A percentile compares a stretch with the other conserved stretches of the same genome.
Conservation (phyloP, 1,140 invertebrate species). For the Pomacea maculata region DNA sequence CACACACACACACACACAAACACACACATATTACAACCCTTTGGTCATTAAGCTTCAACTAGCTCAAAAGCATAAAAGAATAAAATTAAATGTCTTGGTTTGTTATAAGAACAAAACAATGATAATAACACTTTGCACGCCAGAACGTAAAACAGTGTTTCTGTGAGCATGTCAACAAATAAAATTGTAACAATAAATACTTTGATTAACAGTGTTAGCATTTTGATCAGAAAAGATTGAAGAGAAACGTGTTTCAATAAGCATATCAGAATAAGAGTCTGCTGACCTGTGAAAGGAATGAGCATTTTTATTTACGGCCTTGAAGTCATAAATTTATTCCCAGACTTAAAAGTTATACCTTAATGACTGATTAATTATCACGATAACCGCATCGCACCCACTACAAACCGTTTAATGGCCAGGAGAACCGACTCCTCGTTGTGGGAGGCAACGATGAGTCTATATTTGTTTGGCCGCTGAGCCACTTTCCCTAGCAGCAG, state of each 20-base stretch:
- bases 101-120: neutral
- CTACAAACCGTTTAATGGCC: neutral
- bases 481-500: constrained; percentile 72
- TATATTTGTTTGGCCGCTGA: constrained; percentile 61
- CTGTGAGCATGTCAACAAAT: no score
- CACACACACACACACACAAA: neutral
- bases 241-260: no score
- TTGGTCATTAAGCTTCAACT: neutral
- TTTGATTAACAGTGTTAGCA: no score
- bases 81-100: neutral
- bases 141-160: neutral
- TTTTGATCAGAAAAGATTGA: no score
- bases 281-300: no score
- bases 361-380: no score
- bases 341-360: no score
- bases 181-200: no score
- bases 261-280: no score
- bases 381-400: no score
- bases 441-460: constrained; percentile 93
- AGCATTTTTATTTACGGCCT: no score
- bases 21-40: neutral
- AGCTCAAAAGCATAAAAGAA: neutral
- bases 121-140: neutral
- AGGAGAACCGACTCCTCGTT: constrained; percentile 79
- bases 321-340: no score